Conservation (phyloP, 2,888 invertebrate genomes). For the Aethes cnicana region DNA sequence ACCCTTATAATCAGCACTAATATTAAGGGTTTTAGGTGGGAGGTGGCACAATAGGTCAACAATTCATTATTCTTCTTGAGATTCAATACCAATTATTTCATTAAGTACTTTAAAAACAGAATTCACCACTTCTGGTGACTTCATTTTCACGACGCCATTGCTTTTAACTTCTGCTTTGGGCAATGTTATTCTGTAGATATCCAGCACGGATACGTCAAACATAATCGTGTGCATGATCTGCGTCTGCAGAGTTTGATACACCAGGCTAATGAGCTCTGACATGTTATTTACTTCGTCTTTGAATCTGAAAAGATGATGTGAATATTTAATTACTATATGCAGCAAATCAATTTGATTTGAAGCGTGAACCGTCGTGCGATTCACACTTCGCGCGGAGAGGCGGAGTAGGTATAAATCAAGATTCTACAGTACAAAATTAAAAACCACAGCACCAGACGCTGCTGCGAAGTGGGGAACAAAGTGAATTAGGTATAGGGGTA, state of each 20-base stretch:
- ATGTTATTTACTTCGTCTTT: conserved; percentile 51
- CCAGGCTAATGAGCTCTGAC: conserved; percentile 50
- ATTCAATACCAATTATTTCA: conserved; percentile 45
- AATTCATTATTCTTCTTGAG: conserved; percentile 14
- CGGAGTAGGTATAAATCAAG: no score
- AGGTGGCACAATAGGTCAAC: background rate
- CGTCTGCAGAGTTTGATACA: conserved; percentile 64
- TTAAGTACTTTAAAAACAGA: conserved; percentile 65
- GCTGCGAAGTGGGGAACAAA: no score
- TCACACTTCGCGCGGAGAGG: no score
- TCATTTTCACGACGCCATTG: conserved; percentile 67
- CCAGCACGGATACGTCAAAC: conserved; percentile 61
- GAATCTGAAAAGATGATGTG: conserved; percentile 48
- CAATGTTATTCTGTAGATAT: conserved; percentile 59
- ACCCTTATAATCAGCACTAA: no score
- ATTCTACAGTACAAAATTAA: no score
- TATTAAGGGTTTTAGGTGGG: no score
- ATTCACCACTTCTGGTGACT: conserved; percentile 67
- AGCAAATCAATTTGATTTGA: no score
- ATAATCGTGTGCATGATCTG: conserved; percentile 59
- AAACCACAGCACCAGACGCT: no score
- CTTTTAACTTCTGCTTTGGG: conserved; percentile 65
- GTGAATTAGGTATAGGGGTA: no score
- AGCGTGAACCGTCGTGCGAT: no score
- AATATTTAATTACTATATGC: background rate